These are phyloP conservation scores for Candoia aspera DNA, from an alignment of 2,113 vertebrate genomes.

Conservation along the genomic window DNA sequence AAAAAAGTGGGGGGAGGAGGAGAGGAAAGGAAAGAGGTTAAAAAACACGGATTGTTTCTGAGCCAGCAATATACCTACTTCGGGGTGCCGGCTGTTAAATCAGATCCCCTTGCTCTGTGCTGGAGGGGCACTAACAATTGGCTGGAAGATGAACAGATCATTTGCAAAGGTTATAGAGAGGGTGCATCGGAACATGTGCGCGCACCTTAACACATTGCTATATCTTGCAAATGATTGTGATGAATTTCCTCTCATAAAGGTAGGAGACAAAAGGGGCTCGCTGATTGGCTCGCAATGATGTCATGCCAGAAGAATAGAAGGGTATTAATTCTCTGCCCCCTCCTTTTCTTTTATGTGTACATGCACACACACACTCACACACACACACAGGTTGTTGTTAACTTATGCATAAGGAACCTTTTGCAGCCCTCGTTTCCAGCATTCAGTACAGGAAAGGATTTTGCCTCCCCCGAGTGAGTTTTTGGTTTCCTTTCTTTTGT, in stretches of 20 bases:
- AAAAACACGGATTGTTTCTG: background rate
- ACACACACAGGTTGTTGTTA: background rate
- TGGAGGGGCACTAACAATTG: conserved; percentile 14
- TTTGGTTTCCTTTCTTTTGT: conserved; percentile 51
- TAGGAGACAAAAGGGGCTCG: conserved; percentile 62
- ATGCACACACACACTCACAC: background rate
- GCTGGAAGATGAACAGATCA: conserved; percentile 62
- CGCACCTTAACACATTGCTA: background rate
- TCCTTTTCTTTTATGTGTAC: conserved; percentile 7
- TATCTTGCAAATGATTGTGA: conserved; percentile 59
- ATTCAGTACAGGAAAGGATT: background rate
- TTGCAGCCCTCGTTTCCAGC: conserved; percentile 31
- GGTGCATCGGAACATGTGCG: background rate
- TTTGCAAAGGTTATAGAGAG: background rate
- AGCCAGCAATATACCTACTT: background rate
- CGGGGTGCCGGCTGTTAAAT: background rate
- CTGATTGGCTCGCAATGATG: conserved; percentile 70
- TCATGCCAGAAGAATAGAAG: conserved; percentile 63
- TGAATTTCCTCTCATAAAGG: conserved; percentile 65
- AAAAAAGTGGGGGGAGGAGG: too few species aligned
- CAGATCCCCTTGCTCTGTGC: background rate
- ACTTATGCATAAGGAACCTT: too few species aligned
- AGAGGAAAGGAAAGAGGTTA: too few species aligned
- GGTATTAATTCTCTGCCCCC: conserved; percentile 13
- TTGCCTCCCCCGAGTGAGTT: background rate